phyloP scores from a whole-genome alignment of 2,113 vertebrate genomes.

The Petrocephalus zakoni region DNA sequence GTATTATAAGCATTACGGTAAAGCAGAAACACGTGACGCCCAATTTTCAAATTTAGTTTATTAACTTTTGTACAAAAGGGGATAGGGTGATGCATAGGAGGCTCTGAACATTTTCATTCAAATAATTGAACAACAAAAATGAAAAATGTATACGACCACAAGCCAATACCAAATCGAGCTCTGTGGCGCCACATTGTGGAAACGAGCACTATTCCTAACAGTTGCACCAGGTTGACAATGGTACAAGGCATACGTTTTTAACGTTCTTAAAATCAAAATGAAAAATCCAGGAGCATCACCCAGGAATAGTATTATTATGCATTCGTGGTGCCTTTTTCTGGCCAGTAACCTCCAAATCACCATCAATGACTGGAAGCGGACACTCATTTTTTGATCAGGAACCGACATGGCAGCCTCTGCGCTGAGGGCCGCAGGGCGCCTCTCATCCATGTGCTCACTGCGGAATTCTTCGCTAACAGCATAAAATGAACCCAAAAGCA shows the following conservation, averaged over 20 bases:
- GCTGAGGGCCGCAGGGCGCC: neutral
- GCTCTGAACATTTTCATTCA: slow-evolving; percentile 39
- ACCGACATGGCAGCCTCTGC: neutral
- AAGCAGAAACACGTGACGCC: neutral
- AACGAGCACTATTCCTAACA: neutral
- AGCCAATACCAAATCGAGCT: slow-evolving; percentile 26
- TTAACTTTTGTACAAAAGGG: slow-evolving; percentile 58
- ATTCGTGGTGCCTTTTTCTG: neutral
- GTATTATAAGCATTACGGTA: neutral
- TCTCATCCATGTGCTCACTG: neutral
- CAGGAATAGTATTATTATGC: neutral
- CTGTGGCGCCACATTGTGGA: slow-evolving; percentile 11
- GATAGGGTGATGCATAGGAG: slow-evolving; percentile 49
- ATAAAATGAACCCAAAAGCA: neutral
- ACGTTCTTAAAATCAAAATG: neutral
- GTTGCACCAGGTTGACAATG: neutral
- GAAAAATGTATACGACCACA: slow-evolving; percentile 13
- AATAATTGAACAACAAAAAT: slow-evolving; percentile 25
- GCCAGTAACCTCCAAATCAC: neutral
- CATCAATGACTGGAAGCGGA: neutral
- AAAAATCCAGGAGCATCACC: neutral
- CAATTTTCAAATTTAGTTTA: slow-evolving; percentile 47
- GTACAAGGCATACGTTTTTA: slow-evolving; percentile 5
- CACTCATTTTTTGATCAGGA: neutral
- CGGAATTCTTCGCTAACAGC: neutral